Conservation (phyloP, 1,140 invertebrate species). For the Anastrepha obliqua region DNA sequence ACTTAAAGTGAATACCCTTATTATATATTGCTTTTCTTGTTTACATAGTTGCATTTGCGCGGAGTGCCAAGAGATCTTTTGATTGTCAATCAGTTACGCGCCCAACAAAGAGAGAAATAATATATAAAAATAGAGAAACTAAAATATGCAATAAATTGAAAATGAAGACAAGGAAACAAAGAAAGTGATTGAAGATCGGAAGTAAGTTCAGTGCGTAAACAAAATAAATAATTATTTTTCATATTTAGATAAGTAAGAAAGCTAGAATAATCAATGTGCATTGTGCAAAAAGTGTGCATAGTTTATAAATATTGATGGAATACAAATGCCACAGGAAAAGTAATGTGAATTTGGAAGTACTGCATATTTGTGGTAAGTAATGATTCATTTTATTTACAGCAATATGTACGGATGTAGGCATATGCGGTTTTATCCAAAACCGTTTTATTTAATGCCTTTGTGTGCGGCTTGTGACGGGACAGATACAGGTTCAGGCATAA, state of each 20-base stretch:
- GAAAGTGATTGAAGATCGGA: slow-evolving; percentile 31
- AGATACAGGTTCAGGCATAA: neutral
- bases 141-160: slow-evolving; percentile 2
- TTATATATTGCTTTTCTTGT: too few species aligned
- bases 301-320: neutral
- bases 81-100: neutral
- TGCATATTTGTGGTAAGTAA: neutral
- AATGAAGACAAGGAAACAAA: neutral
- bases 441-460: slow-evolving; percentile 37
- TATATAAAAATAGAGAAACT: too few species aligned
- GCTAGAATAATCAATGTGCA: neutral
- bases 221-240: slow-evolving; percentile 31
- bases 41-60: too few species aligned
- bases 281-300: neutral
- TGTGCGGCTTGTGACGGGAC: neutral
- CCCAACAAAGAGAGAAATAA: neutral
- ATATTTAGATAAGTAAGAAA: neutral
- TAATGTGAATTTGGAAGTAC: neutral
- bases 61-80: too few species aligned
- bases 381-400: neutral
- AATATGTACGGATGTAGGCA: neutral
- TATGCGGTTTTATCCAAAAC: slow-evolving; percentile 28
- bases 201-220: slow-evolving; percentile 28
- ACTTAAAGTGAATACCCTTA: too few species aligned
- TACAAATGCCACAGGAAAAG: neutral